Conservation (phyloP, 2,888 invertebrate genomes). For the Campaea margaritaria region DNA sequence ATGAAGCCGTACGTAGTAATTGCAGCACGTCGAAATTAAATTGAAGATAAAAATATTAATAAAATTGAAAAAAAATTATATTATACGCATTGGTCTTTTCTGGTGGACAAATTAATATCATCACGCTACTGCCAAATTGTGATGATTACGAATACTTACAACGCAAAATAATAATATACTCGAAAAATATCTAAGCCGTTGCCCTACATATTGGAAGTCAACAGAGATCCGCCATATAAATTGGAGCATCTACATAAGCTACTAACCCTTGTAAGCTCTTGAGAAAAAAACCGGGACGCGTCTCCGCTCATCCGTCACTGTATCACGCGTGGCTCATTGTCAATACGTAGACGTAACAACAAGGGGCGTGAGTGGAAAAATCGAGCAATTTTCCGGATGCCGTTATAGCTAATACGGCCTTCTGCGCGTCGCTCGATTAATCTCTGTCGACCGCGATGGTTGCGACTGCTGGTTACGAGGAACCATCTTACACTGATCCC, state of each 20-base stretch:
- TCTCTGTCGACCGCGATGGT: conserved; percentile 78
- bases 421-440: conserved; percentile 75
- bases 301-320: conserved; percentile 50
- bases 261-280: conserved; percentile 40
- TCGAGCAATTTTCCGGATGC: conserved; percentile 80
- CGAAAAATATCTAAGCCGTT: background rate
- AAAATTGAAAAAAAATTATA: too few relatives aligned
- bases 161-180: background rate
- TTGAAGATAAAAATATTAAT: background rate
- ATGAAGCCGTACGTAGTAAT: background rate
- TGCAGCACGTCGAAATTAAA: background rate
- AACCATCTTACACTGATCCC: conserved; percentile 64
- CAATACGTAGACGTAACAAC: conserved; percentile 71
- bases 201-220: conserved; percentile 33
- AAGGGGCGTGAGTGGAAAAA: conserved; percentile 75
- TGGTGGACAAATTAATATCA: too few relatives aligned
- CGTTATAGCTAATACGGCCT: conserved; percentile 80
- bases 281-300: conserved; percentile 41
- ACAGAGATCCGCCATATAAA: conserved; percentile 40
- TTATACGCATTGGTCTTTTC: too few relatives aligned
- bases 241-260: conserved; percentile 43
- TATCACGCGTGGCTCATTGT: conserved; percentile 66
- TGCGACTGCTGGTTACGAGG: conserved; percentile 67
- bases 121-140: too few relatives aligned
- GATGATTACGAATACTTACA: too few relatives aligned